Evolutionary conservation across 2,113 vertebrate species (phyloP).

Genomic region (Pterophyllum scalare): DNA sequence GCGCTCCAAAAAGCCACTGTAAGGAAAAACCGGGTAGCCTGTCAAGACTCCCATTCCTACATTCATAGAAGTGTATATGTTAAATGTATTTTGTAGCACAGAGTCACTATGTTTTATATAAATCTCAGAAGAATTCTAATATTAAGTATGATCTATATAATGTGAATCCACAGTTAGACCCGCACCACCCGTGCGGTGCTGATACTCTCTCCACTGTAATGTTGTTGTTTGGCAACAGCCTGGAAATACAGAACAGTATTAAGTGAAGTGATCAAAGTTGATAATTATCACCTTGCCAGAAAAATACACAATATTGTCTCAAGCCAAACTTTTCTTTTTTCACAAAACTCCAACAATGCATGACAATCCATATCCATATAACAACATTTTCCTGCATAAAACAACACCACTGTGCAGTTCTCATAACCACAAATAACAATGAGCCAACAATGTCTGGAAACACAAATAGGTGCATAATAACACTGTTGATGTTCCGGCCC

Average conservation of each 20-base stretch:
- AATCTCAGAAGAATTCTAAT: background rate
- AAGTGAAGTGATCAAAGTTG: background rate
- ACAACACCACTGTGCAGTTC: background rate
- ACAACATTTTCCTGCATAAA: background rate
- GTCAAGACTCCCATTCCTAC: background rate
- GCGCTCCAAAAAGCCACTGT: background rate
- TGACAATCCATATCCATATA: background rate
- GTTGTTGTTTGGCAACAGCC: conserved; percentile 20
- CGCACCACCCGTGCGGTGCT: too few relatives aligned
- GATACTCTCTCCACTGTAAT: too few relatives aligned
- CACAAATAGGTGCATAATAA: too few relatives aligned
- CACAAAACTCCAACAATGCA: background rate
- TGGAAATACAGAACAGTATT: background rate
- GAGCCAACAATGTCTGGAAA: background rate
- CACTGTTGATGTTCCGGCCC: too few relatives aligned
- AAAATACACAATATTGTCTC: accelerated
- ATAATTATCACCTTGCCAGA: background rate
- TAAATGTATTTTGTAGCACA: background rate
- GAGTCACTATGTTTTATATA: accelerated
- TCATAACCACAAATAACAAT: background rate
- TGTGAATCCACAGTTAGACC: too few relatives aligned
- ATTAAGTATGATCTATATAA: background rate
- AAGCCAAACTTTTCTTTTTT: background rate
- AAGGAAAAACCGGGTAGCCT: background rate
- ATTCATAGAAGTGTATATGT: too few relatives aligned